Evolutionary conservation across 2,797 vertebrate genomes (phyloP), one percentile per base, ranked within the genome.

Genomic region (Thamnophis elegans): DNA sequence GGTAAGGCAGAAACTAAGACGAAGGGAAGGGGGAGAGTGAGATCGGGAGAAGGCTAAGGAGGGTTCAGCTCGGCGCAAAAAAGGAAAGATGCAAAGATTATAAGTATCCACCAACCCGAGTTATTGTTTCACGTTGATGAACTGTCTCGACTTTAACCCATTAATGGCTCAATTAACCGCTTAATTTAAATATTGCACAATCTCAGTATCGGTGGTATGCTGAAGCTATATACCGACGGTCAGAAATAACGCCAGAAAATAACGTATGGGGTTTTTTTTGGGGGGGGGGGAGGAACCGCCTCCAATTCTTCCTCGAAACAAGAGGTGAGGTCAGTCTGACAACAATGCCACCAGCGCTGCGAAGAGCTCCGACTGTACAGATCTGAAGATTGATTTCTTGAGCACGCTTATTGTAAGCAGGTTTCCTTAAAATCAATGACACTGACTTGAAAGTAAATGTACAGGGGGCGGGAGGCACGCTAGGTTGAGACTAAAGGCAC

Each of bases 121-220:
- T 26, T 90, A 82, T 60, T 25, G 28, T 53, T 78, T 88, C 73
- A 22, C 32, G 36, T 53, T 59, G 62, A 59, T 47, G 28, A 54
- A 60, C 62, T 60, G 62, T 53, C 86, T 88, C 54, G 56, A n/a
- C n/a, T 91, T 85, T 91, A 93, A 91, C 89, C 86, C 65, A 62
- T 88, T 93, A 91, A 62, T 91, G n/a, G 55, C 65, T 87, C 85
- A 88, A n/a, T 91, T 93, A 90, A 58, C 14, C 55, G 22, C 62
- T 55, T 90, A 28, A 88, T 88, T 42, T 93, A 42, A 82, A 90
- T 58, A 54, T 68, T 20, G 58, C 85, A 59, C 62, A 78, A 88
- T 93, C 47, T 90, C 85, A 36, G 28, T 82, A n/a, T 5, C 28
- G 6, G 89, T 54, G 47, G n/a, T 26, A 55, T 12, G 55, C 25